These are phyloP conservation scores for Saxidomus purpurata DNA, from an alignment of 1,140 invertebrate species.

Conservation along the genomic window DNA sequence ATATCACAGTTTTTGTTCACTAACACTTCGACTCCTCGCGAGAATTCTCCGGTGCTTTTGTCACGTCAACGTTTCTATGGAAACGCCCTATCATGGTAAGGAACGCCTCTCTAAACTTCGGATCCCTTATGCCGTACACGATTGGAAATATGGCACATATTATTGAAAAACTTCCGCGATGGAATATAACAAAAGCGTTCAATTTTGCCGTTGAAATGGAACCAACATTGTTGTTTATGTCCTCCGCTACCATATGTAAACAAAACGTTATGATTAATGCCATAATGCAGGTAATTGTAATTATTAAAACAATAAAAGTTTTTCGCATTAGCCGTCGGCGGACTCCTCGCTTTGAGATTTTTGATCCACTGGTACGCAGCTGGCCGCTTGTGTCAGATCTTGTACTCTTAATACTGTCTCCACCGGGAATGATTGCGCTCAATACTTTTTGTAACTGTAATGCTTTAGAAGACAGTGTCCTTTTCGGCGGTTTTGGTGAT, in stretches of 20 bases:
- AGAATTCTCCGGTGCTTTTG: neutral
- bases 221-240: constrained; percentile 25
- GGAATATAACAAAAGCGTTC: constrained; percentile 64
- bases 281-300: constrained; percentile 56
- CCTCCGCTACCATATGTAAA: constrained; percentile 51
- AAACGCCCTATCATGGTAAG: neutral
- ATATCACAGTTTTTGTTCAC: neutral
- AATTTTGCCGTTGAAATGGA: neutral
- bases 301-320: constrained; percentile 55
- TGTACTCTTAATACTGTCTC: constrained; percentile 15
- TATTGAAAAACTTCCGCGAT: constrained; percentile 59
- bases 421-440: constrained; percentile 24
- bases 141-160: constrained; percentile 64
- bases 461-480: neutral
- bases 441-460: constrained; percentile 30
- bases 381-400: neutral
- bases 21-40: constrained; percentile 24
- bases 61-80: neutral
- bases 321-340: constrained; percentile 41
- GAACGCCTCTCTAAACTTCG: constrained; percentile 54
- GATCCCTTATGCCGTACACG: constrained; percentile 54
- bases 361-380: constrained; percentile 25
- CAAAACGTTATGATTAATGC: constrained; percentile 59
- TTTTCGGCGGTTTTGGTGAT: neutral
- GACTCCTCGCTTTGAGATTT: neutral